Base-by-base conservation (phyloP, 2,797 vertebrate species). In the Pipistrellus kuhlii region DNA sequence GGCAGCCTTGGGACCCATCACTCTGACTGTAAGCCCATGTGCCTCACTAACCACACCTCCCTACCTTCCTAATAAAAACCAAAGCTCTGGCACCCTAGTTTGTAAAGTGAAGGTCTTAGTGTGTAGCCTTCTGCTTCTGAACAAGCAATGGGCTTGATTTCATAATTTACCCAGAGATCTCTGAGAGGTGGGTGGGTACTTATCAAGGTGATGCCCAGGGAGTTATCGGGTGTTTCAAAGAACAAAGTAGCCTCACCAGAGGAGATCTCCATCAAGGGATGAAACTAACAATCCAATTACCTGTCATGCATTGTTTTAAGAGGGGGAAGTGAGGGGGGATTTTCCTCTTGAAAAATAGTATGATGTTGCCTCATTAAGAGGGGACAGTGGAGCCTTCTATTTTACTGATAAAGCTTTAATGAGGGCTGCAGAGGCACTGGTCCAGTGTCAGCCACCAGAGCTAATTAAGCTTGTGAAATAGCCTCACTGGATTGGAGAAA, bases 261-360 rank as follows among this genome's bases (percentile, higher is more conserved):
- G 71, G 23, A 90, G 57, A 48, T 71, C 64, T 91, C 51, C 57
- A 48, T 68, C 73, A 83, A 66, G 41, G 35, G 59, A 30, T 35
- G 27, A 59, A 41, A 46, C 38, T 27, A 82, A 72, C 27, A 64
- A 51, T 77, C 30, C 35, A 90, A 48, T 75, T 85, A 55, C 48
- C 53, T 64, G 75, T 32, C 51, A 72, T 20, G 8, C 32, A 78
- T 3, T 90, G 3, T 71, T 73, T 57, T 64, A 59, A 77, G 41
- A 20, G 25, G 1, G 17, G 1, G 8, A 6, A 9, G 0, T 44
- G 44, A 11, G 13, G 46, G 46, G 77, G 18, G 76, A 10, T 71
- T 80, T 93, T 87, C 35, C 27, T 91, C 62, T 94, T 92, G 75
- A 85, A 90, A 95, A 94, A 88, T 85, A 77, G 7, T 88, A 13